Base-by-base conservation (phyloP, 1,140 invertebrate species). In the Drosophila mayri region DNA sequence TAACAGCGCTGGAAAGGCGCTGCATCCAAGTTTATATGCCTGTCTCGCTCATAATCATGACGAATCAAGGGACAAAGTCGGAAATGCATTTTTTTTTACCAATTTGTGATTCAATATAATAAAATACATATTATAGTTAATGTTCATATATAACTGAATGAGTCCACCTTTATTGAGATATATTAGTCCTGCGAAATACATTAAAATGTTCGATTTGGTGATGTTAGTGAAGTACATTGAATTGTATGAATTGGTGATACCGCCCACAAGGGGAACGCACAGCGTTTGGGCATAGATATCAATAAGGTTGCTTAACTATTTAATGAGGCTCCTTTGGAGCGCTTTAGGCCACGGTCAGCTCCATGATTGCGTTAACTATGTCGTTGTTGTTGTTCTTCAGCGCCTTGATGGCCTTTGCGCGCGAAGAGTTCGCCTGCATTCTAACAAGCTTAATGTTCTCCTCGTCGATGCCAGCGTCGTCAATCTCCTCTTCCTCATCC, bases 391-490 rank as follows among this genome's bases (percentile, higher is more conserved):
- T 99, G 93, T 99, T 99, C 93, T 97, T 97, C 6, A 99, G 95
- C 10, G 99, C 99, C 93, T 97, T 97, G 49, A 99, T 96, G 11
- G 99, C 99, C 93, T 97, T 97, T 35, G 96, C 95, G 93, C 98
- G 94, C 25, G 97, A 97, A 20, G 99, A 98, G 93, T 98, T 98
- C 12, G 99, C 98, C 93, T 99, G 99, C 40, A 96, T 96, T 95
- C 99, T 98, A 11, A 99, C 99, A 61, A 99, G 95, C 84, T 99
- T 98, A 91, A 99, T 97, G 88, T 99, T 99, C 93, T 99, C 99
- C 66, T 98, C 97, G 93, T 99, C 98, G 0, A 99, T 96, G 16
- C 98, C 99, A 52, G 96, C 96, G 81, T 98, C 98, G 93, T 99
- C 99, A 4, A 98, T 95, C 68, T 97, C 97, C 82, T 97, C 97